phyloP scores from a whole-genome alignment of 1,140 invertebrate genomes.

The Drosophila albomicans region DNA sequence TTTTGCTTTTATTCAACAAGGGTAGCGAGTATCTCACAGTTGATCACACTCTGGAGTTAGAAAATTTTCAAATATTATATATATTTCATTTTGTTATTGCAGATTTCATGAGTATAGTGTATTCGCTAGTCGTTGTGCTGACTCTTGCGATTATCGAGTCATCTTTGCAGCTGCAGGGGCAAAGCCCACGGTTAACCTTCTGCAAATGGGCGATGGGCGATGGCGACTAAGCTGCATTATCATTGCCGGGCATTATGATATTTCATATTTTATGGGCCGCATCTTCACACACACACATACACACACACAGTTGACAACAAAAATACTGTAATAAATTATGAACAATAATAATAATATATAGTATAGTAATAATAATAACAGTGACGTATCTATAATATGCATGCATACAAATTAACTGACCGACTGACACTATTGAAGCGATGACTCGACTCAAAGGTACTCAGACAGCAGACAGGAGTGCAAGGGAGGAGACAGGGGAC shows the following conservation, averaged over 20 bases:
- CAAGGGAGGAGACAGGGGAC: slow-evolving; percentile 1
- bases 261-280: slow-evolving; percentile 35
- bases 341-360: slow-evolving; percentile 15
- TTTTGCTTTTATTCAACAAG: too few relatives aligned
- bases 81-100: too few relatives aligned
- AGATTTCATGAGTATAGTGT: background rate
- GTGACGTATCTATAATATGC: slow-evolving; percentile 29
- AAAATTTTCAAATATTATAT: too few relatives aligned
- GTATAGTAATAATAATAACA: slow-evolving; percentile 31
- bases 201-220: slow-evolving; percentile 24
- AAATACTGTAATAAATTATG: slow-evolving; percentile 44
- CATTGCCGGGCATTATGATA: slow-evolving; percentile 42
- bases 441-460: slow-evolving; percentile 44
- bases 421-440: slow-evolving; percentile 67
- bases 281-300: slow-evolving; percentile 9
- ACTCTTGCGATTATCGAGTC: background rate
- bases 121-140: background rate
- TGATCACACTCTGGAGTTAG: too few relatives aligned
- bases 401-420: slow-evolving; percentile 36
- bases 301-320: background rate
- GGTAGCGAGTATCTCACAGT: too few relatives aligned
- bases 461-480: background rate
- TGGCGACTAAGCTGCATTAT: slow-evolving; percentile 44
- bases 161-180: slow-evolving; percentile 31
- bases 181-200: slow-evolving; percentile 47